phyloP scores from a whole-genome alignment of 2,113 vertebrate species.

The Pollimyrus isidori region DNA sequence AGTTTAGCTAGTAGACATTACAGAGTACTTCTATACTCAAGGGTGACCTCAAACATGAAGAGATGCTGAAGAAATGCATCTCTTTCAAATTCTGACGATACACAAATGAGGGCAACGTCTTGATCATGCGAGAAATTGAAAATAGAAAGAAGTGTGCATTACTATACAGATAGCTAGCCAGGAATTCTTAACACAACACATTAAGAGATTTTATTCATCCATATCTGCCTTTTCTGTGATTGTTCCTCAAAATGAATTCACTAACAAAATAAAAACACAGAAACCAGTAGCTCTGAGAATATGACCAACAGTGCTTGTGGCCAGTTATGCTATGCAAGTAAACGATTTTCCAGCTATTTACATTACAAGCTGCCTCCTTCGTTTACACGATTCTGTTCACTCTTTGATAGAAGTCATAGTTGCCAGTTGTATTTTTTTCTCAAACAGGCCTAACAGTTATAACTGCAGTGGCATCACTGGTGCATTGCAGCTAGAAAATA shows the following conservation, averaged over 20 bases:
- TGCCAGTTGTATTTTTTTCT: neutral
- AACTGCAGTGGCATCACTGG: neutral
- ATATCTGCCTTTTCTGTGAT: neutral
- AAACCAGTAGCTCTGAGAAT: neutral
- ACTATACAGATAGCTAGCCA: neutral
- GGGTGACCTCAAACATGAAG: neutral
- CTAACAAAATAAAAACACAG: neutral
- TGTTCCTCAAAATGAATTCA: neutral
- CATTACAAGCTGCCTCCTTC: neutral
- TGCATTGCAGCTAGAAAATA: slow-evolving; percentile 6
- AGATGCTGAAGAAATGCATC: neutral
- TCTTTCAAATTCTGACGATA: neutral
- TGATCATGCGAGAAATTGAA: neutral
- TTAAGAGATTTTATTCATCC: neutral
- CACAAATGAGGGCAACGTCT: neutral
- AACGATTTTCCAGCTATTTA: neutral
- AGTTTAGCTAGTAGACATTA: neutral
- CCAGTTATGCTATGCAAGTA: neutral
- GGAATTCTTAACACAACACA: neutral
- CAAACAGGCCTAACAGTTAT: neutral
- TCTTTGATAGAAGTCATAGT: neutral
- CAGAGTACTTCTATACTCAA: neutral
- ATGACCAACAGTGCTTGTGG: neutral
- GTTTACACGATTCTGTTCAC: neutral
- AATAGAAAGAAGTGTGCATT: neutral